These are phyloP conservation scores for Anarsia innoxiella DNA, from an alignment of 2,888 invertebrate genomes.

Conservation along the genomic window DNA sequence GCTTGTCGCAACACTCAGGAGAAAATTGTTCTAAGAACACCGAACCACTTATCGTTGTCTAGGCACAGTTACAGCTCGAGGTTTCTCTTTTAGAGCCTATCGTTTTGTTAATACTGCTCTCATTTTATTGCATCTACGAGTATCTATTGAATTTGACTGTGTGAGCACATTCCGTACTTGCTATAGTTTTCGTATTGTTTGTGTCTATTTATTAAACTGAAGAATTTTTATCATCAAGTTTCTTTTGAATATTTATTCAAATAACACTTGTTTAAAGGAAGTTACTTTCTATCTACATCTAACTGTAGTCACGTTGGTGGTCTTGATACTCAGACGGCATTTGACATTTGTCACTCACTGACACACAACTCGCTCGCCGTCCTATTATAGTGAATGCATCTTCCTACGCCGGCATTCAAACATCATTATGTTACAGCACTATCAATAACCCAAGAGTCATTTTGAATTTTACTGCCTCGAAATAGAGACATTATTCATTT, in stretches of 20 bases:
- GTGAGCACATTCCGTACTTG: no score
- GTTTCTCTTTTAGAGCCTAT: conserved; percentile 15
- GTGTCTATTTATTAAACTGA: no score
- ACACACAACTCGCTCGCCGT: conserved; percentile 30
- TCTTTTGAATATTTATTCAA: conserved; percentile 11
- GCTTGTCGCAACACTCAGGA: conserved; percentile 26
- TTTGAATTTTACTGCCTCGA: conserved; percentile 23
- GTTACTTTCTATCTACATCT: conserved; percentile 15
- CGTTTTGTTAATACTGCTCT: conserved; percentile 11
- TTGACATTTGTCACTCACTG: conserved; percentile 35
- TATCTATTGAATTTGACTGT: no score
- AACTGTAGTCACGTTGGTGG: conserved; percentile 28
- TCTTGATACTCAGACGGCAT: conserved; percentile 24
- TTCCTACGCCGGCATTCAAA: conserved; percentile 32
- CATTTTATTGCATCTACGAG: no score
- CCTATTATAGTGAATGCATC: conserved; percentile 31
- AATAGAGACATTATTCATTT: conserved; percentile 21
- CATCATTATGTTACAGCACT: conserved; percentile 22
- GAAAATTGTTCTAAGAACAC: conserved; percentile 23
- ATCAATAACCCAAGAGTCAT: conserved; percentile 15
- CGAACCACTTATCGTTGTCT: conserved; percentile 6
- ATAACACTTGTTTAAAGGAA: conserved; percentile 9
- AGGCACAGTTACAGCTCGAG: conserved; percentile 5
- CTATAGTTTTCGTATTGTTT: no score
- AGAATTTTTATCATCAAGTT: not conserved